Conservation (phyloP, 2,888 invertebrate species). For the Hipparchia sbordonii region DNA sequence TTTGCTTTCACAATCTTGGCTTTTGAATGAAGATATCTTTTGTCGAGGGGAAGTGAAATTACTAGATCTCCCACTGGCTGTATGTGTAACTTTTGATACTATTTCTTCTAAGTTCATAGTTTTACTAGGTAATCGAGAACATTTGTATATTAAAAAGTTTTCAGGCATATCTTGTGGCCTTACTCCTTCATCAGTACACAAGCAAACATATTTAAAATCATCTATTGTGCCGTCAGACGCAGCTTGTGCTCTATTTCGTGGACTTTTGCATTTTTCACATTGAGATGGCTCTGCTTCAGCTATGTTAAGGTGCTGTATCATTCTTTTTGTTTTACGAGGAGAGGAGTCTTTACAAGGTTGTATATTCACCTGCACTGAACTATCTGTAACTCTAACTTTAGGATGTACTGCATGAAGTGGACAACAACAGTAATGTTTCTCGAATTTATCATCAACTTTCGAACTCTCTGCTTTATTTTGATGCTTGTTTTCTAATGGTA, state of each 20-base stretch:
- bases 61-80: slow-evolving; percentile 29
- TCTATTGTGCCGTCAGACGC: slow-evolving; percentile 44
- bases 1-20: slow-evolving; percentile 36
- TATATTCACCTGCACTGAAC: slow-evolving; percentile 66
- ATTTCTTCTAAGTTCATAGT: slow-evolving; percentile 48
- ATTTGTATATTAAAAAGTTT: slow-evolving; percentile 64
- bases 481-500: slow-evolving; percentile 53
- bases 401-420: slow-evolving; percentile 51
- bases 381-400: slow-evolving; percentile 58
- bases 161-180: slow-evolving; percentile 51
- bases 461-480: slow-evolving; percentile 50
- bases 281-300: slow-evolving; percentile 26
- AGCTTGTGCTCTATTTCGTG: slow-evolving; percentile 41
- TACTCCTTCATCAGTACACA: slow-evolving; percentile 55
- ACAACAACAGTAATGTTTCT: slow-evolving; percentile 60
- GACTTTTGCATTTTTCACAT: slow-evolving; percentile 40
- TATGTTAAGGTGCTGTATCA: slow-evolving; percentile 12
- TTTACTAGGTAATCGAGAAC: slow-evolving; percentile 55
- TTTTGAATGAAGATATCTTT: slow-evolving; percentile 34
- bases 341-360: slow-evolving; percentile 43
- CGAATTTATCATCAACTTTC: slow-evolving; percentile 53
- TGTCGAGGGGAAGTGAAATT: slow-evolving; percentile 34
- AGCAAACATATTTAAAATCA: slow-evolving; percentile 64
- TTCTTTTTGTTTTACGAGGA: slow-evolving; percentile 31
- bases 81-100: slow-evolving; percentile 32